Evolutionary conservation across 1,140 invertebrate genomes (phyloP), one percentile per base, ranked within the genome.

Genomic region (Psix sp.): DNA sequence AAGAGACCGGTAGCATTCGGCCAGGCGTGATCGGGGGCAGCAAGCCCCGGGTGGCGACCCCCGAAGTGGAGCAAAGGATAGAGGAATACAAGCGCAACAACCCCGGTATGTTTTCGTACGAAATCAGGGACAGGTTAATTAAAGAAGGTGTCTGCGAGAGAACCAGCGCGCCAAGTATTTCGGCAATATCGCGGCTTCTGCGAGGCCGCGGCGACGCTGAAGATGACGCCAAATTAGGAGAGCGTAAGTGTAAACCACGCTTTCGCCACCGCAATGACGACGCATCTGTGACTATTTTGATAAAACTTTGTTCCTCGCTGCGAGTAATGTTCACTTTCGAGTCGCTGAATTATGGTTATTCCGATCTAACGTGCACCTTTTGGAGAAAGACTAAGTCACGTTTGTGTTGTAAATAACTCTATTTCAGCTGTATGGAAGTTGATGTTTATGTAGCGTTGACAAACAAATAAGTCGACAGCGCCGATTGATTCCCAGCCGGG

Each of bases 81-180:
- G 94, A 96, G 74, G 92, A 94, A 63, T 96, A 96, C 84, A 96
- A 95, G 78, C 88, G 91, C 29, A 93, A 93, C 75, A 96, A 96
- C 87, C 95, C 95, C 0, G 92, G 93, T 36, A 94, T 97, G 75
- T 97, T 96, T 86, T 94, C 93, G 24, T 97, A 94, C 94, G 95
- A 97, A 88, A 96, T 97, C 39, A 86, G 95, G 17, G 95, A 97
- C 77, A 90, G 94, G 76, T 84, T 94, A 72, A 93, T 93, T 77
- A 93, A 93, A 79, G 94, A 95, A 66, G 93, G 94, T 1, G 89
- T 95, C 29, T 95, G 94, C 76, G 94, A 95, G 80, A 88, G 93
- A 63, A 92, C 91, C 60, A 93, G 89, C 24, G 94, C 93, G 0
- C 94, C 94, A 1, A 94, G 93, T 7, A 92, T 95, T 14, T 94